Conservation (phyloP, 2,888 invertebrate genomes). For the Eilema sororculum region DNA sequence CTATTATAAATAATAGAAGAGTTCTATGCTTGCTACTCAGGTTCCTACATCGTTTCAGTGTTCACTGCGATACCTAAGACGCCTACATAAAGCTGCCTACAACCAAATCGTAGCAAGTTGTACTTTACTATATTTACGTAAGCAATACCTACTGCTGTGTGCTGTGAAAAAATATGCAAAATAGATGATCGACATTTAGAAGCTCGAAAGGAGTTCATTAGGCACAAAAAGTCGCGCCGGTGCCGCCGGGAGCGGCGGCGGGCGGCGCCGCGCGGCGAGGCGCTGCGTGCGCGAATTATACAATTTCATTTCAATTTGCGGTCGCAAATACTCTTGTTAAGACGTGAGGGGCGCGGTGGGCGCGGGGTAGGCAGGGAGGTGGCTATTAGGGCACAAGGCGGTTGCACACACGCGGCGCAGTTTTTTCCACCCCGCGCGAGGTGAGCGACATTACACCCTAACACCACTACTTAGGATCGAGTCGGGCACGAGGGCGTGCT, state of each 20-base stretch:
- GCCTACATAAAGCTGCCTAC: background rate
- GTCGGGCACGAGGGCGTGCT: slow-evolving; percentile 55
- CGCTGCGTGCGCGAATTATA: slow-evolving; percentile 74
- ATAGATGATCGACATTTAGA: slow-evolving; percentile 52
- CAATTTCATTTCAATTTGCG: slow-evolving; percentile 83
- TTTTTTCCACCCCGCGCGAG: slow-evolving; percentile 71
- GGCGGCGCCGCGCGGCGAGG: slow-evolving; percentile 31
- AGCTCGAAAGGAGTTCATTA: slow-evolving; percentile 70
- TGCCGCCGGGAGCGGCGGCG: slow-evolving; percentile 46
- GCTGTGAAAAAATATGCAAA: slow-evolving; percentile 27
- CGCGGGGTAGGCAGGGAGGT: slow-evolving; percentile 45
- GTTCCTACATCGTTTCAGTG: no score
- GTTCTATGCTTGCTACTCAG: no score
- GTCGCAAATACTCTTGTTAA: slow-evolving; percentile 64
- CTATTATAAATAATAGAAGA: no score
- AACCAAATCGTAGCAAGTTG: background rate
- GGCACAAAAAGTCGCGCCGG: slow-evolving; percentile 64
- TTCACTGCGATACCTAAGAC: no score
- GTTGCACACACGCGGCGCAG: slow-evolving; percentile 74
- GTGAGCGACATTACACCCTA: slow-evolving; percentile 69
- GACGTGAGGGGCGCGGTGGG: slow-evolving; percentile 15
- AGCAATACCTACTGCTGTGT: background rate
- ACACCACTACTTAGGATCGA: slow-evolving; percentile 60
- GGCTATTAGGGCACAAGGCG: slow-evolving; percentile 71
- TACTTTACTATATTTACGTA: background rate